These are phyloP conservation scores for Nemurella pictetii DNA, from an alignment of 2,888 invertebrate species.

Conservation along the genomic window DNA sequence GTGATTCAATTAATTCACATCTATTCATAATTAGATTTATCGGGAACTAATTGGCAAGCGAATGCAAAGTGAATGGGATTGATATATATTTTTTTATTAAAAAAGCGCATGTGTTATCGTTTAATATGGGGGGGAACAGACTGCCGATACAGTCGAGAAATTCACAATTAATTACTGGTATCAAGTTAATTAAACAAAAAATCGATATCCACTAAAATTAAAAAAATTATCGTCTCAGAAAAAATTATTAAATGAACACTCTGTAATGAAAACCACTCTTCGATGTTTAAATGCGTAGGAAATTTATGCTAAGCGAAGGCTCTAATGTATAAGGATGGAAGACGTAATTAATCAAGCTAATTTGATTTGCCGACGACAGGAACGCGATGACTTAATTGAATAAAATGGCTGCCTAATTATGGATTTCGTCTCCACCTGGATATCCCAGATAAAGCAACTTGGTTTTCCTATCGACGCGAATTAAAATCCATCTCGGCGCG, in stretches of 20 bases:
- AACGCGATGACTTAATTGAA: background rate
- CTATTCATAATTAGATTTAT: background rate
- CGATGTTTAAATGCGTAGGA: background rate
- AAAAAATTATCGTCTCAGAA: background rate
- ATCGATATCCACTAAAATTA: background rate
- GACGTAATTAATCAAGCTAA: background rate
- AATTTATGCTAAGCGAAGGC: background rate
- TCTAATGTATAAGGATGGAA: background rate
- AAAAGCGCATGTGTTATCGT: background rate
- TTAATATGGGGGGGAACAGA: background rate
- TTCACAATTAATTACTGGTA: background rate
- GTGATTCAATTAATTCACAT: background rate
- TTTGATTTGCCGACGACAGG: background rate
- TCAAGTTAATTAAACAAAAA: background rate
- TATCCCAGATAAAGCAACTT: background rate
- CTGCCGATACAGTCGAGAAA: background rate
- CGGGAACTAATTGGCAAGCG: background rate
- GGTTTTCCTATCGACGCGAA: background rate
- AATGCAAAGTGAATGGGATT: background rate
- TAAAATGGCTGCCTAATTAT: background rate
- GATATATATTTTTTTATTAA: background rate
- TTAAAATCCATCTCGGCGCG: background rate
- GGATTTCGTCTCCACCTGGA: background rate
- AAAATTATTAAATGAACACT: background rate
- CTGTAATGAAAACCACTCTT: background rate